These are phyloP conservation scores for Valencia hispanica DNA, from an alignment of 2,797 vertebrate species.

Conservation along the genomic window DNA sequence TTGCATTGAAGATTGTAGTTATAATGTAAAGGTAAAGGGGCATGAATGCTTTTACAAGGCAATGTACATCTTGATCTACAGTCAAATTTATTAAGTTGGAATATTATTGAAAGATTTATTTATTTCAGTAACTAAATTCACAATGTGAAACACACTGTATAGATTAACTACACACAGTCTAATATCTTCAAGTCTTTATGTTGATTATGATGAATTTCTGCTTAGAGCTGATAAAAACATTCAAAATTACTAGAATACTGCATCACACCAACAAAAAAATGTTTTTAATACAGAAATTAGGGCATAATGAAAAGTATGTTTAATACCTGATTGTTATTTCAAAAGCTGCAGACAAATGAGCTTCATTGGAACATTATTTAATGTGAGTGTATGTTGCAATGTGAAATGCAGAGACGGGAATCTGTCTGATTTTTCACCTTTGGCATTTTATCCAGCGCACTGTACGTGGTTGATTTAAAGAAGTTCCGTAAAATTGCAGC, in stretches of 20 bases:
- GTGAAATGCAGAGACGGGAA: slow-evolving; percentile 26
- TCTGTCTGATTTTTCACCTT: slow-evolving; percentile 20
- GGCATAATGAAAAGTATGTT: not conserved
- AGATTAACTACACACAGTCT: not conserved
- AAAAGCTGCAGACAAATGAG: not conserved
- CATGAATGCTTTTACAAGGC: no score
- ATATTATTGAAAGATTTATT: no score
- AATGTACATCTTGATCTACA: no score
- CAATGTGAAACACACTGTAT: no score
- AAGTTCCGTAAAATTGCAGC: slow-evolving; percentile 95
- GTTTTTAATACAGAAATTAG: not conserved
- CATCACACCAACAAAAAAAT: not conserved
- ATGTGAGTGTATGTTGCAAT: slow-evolving; percentile 25
- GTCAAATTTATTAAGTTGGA: no score
- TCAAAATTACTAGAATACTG: not conserved
- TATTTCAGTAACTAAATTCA: no score
- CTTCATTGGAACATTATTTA: not conserved
- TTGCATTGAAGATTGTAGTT: not conserved
- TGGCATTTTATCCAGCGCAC: slow-evolving; percentile 80
- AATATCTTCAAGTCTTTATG: not conserved
- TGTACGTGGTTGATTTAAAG: slow-evolving; percentile 96
- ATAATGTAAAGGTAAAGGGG: not conserved
- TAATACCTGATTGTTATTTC: not conserved
- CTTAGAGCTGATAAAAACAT: not conserved
- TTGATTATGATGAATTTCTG: not conserved